Base-by-base conservation (phyloP, 2,888 invertebrate species). In the Calliphora vomitoria region DNA sequence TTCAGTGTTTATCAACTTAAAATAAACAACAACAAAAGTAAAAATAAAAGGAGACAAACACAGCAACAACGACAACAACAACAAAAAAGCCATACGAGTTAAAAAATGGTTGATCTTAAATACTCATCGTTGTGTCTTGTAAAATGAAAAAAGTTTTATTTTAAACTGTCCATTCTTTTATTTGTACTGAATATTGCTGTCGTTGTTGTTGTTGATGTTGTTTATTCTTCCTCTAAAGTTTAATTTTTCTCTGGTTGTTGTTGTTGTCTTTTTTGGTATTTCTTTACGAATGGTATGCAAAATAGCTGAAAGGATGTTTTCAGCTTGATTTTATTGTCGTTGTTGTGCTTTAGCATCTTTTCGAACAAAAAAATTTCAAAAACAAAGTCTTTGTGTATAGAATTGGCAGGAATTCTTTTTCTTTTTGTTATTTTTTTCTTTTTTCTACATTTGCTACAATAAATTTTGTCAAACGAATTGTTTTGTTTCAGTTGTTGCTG, bases 391-490 rank as follows among this genome's bases (percentile, higher is more conserved):
- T 75, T 58, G 80, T 58, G 80, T 85, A 62, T 38, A 75, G 75
- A 81, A 81, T 85, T 85, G 84, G 85, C 68, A 85, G 80, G 69
- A 85, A 85, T 85, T 81, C 68, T 60, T 58, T 64, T 72, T 38
- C 4, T 74, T 58, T n/a, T 62, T 50, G 41, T 53, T 64, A 25
- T 62, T 53, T 13, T 47, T n/a, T 75, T 75, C 80, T 83, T 44
- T 13, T 87, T 88, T 58, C 83, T 80, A 82, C 78, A 84, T 88
- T 88, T 86, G 88, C 87, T 79, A 88, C 89, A 88, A 90, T 89
- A 90, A 90, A 90, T 90, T 89, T 89, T 89, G 89, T 89, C 90
- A 90, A 89, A 88, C 89, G 89, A 89, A 88, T 89, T 89, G 82
- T 87, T 83, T 87, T 86, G 75, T 79, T 88, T 83, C 58, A 74